These are phyloP conservation scores for Aphidius colemani DNA, from an alignment of 2,888 invertebrate species.

Conservation along the genomic window DNA sequence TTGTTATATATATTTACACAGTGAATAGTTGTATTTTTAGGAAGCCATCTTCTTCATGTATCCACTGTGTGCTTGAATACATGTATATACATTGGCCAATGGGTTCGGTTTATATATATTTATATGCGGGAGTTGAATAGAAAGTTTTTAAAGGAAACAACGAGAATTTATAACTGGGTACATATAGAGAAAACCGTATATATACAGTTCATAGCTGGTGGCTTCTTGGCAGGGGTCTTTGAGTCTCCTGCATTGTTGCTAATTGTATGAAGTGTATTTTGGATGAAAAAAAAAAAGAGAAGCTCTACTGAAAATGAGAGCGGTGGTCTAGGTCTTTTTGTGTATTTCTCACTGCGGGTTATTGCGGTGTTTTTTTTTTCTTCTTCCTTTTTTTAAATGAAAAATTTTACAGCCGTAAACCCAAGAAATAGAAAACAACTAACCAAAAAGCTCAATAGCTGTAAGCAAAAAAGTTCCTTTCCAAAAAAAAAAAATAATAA, in stretches of 20 bases:
- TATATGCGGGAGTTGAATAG: background rate
- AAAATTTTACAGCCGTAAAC: too few relatives aligned
- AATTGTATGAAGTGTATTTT: constrained; percentile 42
- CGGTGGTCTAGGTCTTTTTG: constrained; percentile 39
- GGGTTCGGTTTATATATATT: background rate
- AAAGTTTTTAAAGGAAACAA: too few relatives aligned
- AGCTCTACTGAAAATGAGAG: constrained; percentile 20
- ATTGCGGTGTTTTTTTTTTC: background rate
- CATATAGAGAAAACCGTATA: constrained; percentile 20
- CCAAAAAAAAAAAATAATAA: constrained; percentile 22
- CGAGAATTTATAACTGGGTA: constrained; percentile 37
- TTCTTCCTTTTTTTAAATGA: too few relatives aligned
- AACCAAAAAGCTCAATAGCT: constrained; percentile 25
- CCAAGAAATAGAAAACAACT: background rate
- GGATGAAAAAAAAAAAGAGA: background rate
- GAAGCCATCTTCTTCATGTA: too few relatives aligned
- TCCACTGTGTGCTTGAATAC: too few relatives aligned
- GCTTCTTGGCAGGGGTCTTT: constrained; percentile 43
- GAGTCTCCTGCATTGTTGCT: constrained; percentile 47
- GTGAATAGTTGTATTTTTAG: too few relatives aligned
- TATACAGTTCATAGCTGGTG: constrained; percentile 28
- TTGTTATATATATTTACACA: too few relatives aligned
- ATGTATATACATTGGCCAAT: too few relatives aligned
- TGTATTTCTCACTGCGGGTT: background rate
- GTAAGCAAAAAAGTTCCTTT: constrained; percentile 26